Evolutionary conservation across 1,140 invertebrate genomes (phyloP), one percentile per base, ranked within the genome.

Genomic region (Lasioglossum baleicum): DNA sequence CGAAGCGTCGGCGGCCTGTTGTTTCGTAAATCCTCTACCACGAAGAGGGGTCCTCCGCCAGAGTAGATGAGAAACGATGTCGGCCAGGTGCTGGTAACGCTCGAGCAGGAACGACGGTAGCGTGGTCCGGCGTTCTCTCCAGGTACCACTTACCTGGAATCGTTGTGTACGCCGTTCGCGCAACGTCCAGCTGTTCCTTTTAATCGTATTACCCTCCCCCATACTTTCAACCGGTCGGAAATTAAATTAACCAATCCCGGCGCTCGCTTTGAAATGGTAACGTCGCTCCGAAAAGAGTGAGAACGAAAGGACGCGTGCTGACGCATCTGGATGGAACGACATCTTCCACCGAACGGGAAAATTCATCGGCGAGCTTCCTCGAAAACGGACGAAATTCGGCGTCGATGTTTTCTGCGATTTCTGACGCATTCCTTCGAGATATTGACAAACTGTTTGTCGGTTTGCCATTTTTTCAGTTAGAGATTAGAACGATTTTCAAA

Each of bases 151-250:
- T 48, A 51, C 65, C 40, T 61, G 56, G 56, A 69, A 69, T 76
- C 65, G 31, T 65, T 15, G 40, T 6, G 20, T 17, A 48, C 65
- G 15, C 58, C n/a, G 17, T 60, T 60, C 69, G 22, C 22, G 53
- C 60, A 58, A 48, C 15, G 56, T 63, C 65, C 56, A 35, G 22
- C 42, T 61, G 42, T 69, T 69, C 56, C 75, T 35, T 76, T 76
- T 76, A 76, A 76, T 76, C 65, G 56, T n/a, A 58, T 68, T 76
- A 48, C 17, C 42, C 13, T 67, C 44, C 26, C 15, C 42, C 26
- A n/a, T 69, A 35, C n/a, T 22, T 76, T 10, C 20, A 76, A 35
- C 65, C 15, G 42, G 56, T 17, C 26, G 75, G 35, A 61, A 76
- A 69, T 61, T 35, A 58, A 61, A 61, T 69, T 40, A 51, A 76